Evolutionary conservation across 92 coral and sea anemone species (phyloP).

Genomic region (Zoanthus sansibaricus): DNA sequence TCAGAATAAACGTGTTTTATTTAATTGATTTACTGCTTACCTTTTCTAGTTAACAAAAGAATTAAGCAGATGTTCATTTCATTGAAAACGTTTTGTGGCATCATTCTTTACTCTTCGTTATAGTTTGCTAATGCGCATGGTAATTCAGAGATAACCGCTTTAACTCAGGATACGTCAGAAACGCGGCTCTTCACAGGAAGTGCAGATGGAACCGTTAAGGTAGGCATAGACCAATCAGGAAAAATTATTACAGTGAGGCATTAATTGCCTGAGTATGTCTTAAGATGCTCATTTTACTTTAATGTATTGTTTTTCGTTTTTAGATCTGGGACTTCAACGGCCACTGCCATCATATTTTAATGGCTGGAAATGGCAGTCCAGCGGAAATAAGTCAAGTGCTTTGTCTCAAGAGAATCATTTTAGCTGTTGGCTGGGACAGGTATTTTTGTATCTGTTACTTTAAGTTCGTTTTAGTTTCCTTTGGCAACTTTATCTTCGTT

Average conservation of each 20-base stretch:
- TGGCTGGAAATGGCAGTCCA: conserved; percentile 97
- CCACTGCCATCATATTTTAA: conserved; percentile 94
- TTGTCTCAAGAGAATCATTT: conserved; percentile 88
- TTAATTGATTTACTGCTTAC: not conserved
- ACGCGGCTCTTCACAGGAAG: conserved; percentile 96
- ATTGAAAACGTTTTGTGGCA: not conserved
- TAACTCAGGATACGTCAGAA: conserved; percentile 94
- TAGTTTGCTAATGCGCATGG: conserved; percentile 99
- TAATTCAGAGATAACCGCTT: conserved; percentile 89
- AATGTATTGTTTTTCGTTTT: not conserved
- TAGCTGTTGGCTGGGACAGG: conserved; percentile 99
- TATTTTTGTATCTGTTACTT: not conserved
- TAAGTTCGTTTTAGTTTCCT: not conserved
- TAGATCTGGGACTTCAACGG: conserved; percentile 99
- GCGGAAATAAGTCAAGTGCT: conserved; percentile 95
- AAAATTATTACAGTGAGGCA: not conserved
- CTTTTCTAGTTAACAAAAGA: not conserved
- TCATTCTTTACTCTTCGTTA: not conserved
- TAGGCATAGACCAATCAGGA: not conserved
- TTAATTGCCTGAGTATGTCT: not conserved
- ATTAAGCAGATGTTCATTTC: not conserved
- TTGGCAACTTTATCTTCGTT: not conserved
- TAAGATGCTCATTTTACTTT: not conserved
- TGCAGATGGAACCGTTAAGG: conserved; percentile 98
- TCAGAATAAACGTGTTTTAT: no score